A percentile compares a stretch with the other conserved stretches of the same genome.
Conservation (phyloP, 2,113 vertebrate species). For the Arothron firmamentum region DNA sequence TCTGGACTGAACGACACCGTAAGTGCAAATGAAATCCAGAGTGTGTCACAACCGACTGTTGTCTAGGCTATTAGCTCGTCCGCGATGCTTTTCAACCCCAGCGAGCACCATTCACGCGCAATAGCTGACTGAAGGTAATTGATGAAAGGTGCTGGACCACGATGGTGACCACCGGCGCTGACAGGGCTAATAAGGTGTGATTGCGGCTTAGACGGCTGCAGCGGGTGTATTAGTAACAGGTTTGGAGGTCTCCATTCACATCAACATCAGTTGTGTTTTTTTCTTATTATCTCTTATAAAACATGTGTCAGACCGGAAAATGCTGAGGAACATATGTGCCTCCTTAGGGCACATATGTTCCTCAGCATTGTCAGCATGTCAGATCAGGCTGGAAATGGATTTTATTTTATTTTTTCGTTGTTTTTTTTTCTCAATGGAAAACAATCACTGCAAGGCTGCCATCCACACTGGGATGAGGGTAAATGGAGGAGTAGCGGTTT, state of each 20-base stretch:
- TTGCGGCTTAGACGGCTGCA: slow-evolving; percentile 39
- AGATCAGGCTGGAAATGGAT: slow-evolving; percentile 13
- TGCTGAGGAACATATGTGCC: no score
- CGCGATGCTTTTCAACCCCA: slow-evolving; percentile 16
- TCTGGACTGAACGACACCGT: not conserved
- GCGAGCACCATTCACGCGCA: slow-evolving; percentile 18
- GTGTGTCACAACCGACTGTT: slow-evolving; percentile 8
- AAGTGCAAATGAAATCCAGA: slow-evolving; percentile 1
- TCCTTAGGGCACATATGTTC: slow-evolving; percentile 37
- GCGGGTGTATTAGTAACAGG: slow-evolving; percentile 42
- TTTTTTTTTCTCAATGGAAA: slow-evolving; percentile 10
- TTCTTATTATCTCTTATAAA: no score
- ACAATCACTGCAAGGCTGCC: slow-evolving; percentile 29
- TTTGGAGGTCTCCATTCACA: slow-evolving; percentile 33
- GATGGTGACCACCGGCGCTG: slow-evolving; percentile 45
- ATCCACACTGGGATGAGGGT: not conserved
- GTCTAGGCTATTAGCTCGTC: slow-evolving; percentile 19
- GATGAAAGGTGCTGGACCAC: slow-evolving; percentile 46
- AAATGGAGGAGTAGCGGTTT: not conserved
- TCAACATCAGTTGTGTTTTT: slow-evolving; percentile 41
- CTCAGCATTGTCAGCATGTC: slow-evolving; percentile 45
- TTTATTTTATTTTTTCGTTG: slow-evolving; percentile 11
- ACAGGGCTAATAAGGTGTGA: slow-evolving; percentile 57
- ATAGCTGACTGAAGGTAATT: slow-evolving; percentile 60
- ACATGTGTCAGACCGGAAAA: no score